Evolutionary conservation across 1,140 invertebrate genomes (phyloP).

Genomic region (Zelostemma sp.): DNA sequence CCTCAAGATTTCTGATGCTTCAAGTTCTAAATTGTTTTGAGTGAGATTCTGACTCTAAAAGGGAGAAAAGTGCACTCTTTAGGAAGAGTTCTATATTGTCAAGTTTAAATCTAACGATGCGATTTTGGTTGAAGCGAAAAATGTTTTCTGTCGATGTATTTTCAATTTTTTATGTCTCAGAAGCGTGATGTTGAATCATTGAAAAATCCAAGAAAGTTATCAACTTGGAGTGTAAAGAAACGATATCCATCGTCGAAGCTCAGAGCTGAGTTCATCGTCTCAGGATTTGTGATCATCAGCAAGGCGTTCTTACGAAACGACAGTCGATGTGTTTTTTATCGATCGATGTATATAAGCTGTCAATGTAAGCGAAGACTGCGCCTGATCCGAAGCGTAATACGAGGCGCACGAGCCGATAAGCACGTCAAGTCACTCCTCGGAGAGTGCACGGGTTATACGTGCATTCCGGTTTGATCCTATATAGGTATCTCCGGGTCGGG

Average conservation of each 20-base stretch:
- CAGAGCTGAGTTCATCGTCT: neutral
- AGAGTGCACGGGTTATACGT: conserved; percentile 20
- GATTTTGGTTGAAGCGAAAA: no score
- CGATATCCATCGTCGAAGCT: conserved; percentile 10
- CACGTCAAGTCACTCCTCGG: conserved; percentile 22
- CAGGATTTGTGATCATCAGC: neutral
- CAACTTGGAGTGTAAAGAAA: conserved; percentile 1
- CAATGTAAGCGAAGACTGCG: conserved; percentile 36
- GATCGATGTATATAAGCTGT: conserved; percentile 43
- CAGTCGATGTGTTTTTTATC: conserved; percentile 50
- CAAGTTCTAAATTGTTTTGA: no score
- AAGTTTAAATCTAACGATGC: no score
- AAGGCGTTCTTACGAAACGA: conserved; percentile 22
- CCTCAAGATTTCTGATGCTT: no score
- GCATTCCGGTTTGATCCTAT: conserved; percentile 28
- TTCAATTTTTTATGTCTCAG: no score
- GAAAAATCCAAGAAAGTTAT: neutral
- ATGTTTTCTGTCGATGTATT: neutral
- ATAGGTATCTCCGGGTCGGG: conserved; percentile 16
- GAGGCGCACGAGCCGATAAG: conserved; percentile 47
- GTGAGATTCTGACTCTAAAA: no score
- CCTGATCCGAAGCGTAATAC: conserved; percentile 48
- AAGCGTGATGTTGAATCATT: no score
- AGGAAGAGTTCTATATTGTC: no score
- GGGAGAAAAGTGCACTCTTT: no score